phyloP scores from a whole-genome alignment of 2,113 vertebrate genomes.

The Rattus rattus region DNA sequence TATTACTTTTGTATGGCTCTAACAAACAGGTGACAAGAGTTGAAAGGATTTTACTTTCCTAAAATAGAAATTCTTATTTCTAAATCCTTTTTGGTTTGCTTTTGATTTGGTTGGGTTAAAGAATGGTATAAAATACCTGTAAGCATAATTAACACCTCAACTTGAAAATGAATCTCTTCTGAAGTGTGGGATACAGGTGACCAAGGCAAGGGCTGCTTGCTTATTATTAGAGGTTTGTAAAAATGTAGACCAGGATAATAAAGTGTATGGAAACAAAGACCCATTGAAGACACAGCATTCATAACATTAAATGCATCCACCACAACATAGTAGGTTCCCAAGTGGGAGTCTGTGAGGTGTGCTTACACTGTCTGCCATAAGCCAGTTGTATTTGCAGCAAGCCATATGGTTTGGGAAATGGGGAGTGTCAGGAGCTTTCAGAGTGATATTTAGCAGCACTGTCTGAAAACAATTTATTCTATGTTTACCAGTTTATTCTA shows the following conservation, averaged over 20 bases:
- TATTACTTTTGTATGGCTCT: not conserved
- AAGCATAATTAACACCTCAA: not conserved
- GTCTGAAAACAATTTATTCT: slow-evolving; percentile 49
- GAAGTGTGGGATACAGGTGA: not conserved
- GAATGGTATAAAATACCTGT: not conserved
- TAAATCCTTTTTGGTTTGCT: not conserved
- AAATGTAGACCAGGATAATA: not conserved
- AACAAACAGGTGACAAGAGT: not conserved
- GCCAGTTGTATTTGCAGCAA: slow-evolving; percentile 66
- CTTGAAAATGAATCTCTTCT: slow-evolving; percentile 22
- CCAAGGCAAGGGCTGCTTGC: not conserved
- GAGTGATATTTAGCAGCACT: slow-evolving; percentile 61
- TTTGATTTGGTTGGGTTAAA: not conserved
- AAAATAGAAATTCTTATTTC: not conserved
- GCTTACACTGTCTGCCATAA: slow-evolving; percentile 60
- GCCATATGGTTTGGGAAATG: slow-evolving; percentile 72
- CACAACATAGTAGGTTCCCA: slow-evolving; percentile 58
- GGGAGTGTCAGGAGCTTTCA: slow-evolving; percentile 56
- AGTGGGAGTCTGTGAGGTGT: slow-evolving; percentile 54
- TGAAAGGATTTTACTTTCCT: not conserved
- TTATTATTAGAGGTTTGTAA: slow-evolving; percentile 36
- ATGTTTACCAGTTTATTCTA: slow-evolving; percentile 46
- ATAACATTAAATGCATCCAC: slow-evolving; percentile 50
- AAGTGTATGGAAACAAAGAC: slow-evolving; percentile 31
- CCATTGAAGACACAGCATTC: not conserved